Percentiles rank a stretch among this genome's conserved stretches.
phyloP scores from a whole-genome alignment of 2,888 invertebrate species.

The Neoaliturus tenellus region DNA sequence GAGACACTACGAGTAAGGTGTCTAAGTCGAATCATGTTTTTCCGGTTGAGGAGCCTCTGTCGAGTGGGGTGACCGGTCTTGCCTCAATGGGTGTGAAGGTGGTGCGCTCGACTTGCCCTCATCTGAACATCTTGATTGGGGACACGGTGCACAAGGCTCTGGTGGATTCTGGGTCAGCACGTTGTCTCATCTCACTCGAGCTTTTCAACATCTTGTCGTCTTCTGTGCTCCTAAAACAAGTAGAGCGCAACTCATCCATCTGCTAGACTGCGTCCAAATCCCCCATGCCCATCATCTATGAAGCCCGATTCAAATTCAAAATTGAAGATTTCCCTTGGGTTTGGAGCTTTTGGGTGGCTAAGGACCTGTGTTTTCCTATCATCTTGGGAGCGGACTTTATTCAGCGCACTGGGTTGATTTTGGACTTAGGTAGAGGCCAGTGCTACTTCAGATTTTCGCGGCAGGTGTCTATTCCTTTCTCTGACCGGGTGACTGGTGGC shows the following conservation, averaged over 20 bases:
- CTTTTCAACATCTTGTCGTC: background rate
- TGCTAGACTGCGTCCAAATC: background rate
- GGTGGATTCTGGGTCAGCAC: background rate
- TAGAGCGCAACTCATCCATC: background rate
- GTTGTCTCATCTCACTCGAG: background rate
- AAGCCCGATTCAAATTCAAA: slow-evolving; percentile 15
- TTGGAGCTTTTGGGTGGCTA: slow-evolving; percentile 3
- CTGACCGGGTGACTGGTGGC: background rate
- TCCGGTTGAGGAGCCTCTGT: background rate
- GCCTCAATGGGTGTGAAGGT: background rate
- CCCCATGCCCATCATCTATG: background rate
- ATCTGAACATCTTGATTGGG: background rate
- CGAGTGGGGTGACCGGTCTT: background rate
- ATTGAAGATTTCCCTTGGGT: slow-evolving; percentile 6
- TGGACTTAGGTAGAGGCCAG: background rate
- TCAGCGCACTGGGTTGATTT: background rate
- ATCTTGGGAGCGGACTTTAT: slow-evolving; percentile 28
- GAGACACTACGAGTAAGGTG: background rate
- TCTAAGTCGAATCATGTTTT: background rate
- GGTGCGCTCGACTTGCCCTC: background rate
- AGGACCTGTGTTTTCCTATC: background rate
- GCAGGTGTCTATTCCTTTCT: background rate
- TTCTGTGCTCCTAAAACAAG: background rate
- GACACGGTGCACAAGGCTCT: slow-evolving; percentile 5
- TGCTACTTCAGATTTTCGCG: background rate